Conservation (phyloP, 2,888 invertebrate species). For the Sialis lutaria region DNA sequence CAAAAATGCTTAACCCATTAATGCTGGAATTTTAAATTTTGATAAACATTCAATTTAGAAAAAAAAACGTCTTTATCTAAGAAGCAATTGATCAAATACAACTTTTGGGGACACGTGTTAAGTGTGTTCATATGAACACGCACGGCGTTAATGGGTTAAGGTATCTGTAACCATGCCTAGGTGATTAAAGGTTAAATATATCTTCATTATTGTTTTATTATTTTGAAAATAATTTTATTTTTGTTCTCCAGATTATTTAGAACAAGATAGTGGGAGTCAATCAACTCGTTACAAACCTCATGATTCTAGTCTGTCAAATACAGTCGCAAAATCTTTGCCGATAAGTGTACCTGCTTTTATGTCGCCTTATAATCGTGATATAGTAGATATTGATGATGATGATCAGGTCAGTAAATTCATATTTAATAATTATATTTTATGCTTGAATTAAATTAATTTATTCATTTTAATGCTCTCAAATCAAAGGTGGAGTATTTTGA, state of each 20-base stretch:
- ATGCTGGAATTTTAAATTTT: too few relatives aligned
- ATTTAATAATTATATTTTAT: neutral
- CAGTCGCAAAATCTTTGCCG: conserved; percentile 58
- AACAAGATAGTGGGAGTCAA: conserved; percentile 42
- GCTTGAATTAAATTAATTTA: neutral
- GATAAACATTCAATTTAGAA: too few relatives aligned
- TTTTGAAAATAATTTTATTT: neutral
- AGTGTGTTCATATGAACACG: too few relatives aligned
- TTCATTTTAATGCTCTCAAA: neutral
- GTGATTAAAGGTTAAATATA: too few relatives aligned
- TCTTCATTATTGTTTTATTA: too few relatives aligned
- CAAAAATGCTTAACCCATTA: too few relatives aligned
- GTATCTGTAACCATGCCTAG: too few relatives aligned
- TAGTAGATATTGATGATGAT: conserved; percentile 31
- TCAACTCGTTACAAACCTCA: conserved; percentile 26
- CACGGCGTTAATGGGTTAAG: too few relatives aligned
- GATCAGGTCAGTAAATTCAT: conserved; percentile 29
- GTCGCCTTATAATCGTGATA: conserved; percentile 16
- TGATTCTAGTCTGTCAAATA: conserved; percentile 20
- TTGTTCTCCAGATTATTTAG: conserved; percentile 25
- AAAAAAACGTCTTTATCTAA: too few relatives aligned
- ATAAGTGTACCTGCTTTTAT: conserved; percentile 53
- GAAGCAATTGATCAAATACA: too few relatives aligned
- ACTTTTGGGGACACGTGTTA: too few relatives aligned
- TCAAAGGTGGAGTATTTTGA: neutral